Conservation (phyloP, 2,888 invertebrate species). For the Lasius platythorax region DNA sequence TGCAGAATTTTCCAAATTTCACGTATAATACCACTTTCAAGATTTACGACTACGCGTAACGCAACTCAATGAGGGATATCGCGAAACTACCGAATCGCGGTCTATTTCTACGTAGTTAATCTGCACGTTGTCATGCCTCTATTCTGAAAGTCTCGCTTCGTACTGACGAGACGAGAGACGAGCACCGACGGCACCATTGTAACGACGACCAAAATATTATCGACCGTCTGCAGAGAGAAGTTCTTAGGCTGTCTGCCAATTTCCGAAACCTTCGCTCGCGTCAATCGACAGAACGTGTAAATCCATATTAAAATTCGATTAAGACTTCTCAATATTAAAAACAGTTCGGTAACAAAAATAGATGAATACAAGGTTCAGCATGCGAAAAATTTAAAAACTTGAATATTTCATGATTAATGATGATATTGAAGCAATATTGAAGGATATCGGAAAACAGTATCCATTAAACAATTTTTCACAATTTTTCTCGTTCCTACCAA, state of each 20-base stretch:
- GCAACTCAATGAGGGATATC: background rate
- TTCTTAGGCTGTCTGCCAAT: slow-evolving; percentile 71
- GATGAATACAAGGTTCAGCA: background rate
- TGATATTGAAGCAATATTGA: background rate
- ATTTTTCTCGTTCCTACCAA: background rate
- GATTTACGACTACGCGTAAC: slow-evolving; percentile 6
- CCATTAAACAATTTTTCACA: background rate
- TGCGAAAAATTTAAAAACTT: background rate
- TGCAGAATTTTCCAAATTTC: background rate
- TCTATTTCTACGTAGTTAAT: slow-evolving; percentile 40
- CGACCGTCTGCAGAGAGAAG: slow-evolving; percentile 48
- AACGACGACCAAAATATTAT: slow-evolving; percentile 72
- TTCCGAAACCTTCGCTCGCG: slow-evolving; percentile 43
- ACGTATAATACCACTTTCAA: background rate
- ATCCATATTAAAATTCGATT: background rate
- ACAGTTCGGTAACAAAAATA: background rate
- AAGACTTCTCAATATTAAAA: background rate
- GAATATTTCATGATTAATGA: background rate
- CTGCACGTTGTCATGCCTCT: slow-evolving; percentile 74
- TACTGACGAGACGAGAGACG: slow-evolving; percentile 47
- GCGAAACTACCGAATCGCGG: slow-evolving; percentile 32
- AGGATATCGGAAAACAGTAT: background rate
- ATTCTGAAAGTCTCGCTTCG: slow-evolving; percentile 73
- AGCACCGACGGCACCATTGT: slow-evolving; percentile 53
- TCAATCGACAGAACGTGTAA: background rate